Evolutionary conservation across 1,140 invertebrate genomes (phyloP).

Genomic region (Drosophila biarmipes): DNA sequence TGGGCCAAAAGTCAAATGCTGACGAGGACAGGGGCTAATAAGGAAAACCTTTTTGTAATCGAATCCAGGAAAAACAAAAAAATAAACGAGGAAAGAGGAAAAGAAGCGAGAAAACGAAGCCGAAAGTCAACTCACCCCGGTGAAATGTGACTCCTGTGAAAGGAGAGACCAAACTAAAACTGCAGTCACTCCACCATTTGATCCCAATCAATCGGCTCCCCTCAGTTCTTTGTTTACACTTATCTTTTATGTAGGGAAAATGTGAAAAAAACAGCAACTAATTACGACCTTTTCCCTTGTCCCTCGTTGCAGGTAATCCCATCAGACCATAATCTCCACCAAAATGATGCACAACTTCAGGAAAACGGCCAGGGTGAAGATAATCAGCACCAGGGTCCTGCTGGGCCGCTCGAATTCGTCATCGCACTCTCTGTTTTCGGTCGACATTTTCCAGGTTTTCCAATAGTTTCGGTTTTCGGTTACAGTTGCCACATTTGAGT

Average conservation of each 20-base stretch:
- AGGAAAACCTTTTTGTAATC: conserved; percentile 43
- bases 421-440: not conserved
- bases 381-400: conserved; percentile 38
- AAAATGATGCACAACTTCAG: conserved; percentile 55
- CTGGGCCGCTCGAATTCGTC: conserved; percentile 13
- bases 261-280: conserved; percentile 11
- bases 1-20: conserved; percentile 48
- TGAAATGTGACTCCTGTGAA: conserved; percentile 21
- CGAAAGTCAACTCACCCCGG: not conserved
- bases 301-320: conserved; percentile 38
- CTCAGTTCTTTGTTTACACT: conserved; percentile 28
- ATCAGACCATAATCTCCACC: conserved; percentile 46
- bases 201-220: conserved; percentile 15
- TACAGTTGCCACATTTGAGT: conserved; percentile 7
- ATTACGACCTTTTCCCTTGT: conserved; percentile 4
- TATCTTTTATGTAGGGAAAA: conserved; percentile 3
- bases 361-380: conserved; percentile 50
- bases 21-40: conserved; percentile 47
- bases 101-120: not conserved
- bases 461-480: not conserved
- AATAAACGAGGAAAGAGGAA: not conserved
- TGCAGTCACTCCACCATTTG: conserved; percentile 19
- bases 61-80: conserved; percentile 34
- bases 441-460: conserved; percentile 17
- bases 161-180: conserved; percentile 20